Evolutionary conservation across 2,113 vertebrate species (phyloP), one percentile per base, ranked within the genome.

Genomic region (Scatophagus argus): DNA sequence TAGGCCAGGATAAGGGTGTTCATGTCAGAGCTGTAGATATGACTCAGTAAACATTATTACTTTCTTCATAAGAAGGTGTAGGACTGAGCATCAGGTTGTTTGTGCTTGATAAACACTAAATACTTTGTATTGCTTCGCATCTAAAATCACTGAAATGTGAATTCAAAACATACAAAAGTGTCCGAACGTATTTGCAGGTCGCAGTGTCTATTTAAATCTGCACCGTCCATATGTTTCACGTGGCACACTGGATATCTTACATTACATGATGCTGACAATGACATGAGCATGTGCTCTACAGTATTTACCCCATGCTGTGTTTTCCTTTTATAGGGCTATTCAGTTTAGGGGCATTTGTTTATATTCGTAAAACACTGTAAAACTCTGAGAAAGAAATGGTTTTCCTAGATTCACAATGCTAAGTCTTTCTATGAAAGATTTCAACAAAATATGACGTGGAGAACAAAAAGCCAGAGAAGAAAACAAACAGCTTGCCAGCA

Each of bases 401-500:
- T 1, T 34, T 60, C 32, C 39, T 29, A 29, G 34, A 31, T 51
- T 47, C 2, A 60, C 39, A 29, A 46, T 8, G 12, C 0, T 39
- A 11, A 47, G n/a, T n/a, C 19, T n/a, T 8, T 8, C 11, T 51
- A 23, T 67, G 23, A 46, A 27, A 65, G n/a, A 21, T 78, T 61
- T 19, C 47, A 73, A 38, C 29, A 36, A 25, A 79, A 43, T 9
- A 49, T 2, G 36, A 27, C 7, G 11, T 21, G 27, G n/a, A 17
- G 19, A 5, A n/a, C 0, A 0, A 11, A 23, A 21, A 62, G 16
- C 2, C 63, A 55, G 19, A 52, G 16, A 73, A 8, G n/a, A 31
- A 61, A 56, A 71, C 19, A 70, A 71, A 17, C 27, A 76, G 49
- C 44, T 69, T 80, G 38, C 13, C 49, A 46, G 66, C 70, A 82